phyloP scores from a whole-genome alignment of 2,113 vertebrate genomes.

The Rhynchopsitta pachyrhyncha region DNA sequence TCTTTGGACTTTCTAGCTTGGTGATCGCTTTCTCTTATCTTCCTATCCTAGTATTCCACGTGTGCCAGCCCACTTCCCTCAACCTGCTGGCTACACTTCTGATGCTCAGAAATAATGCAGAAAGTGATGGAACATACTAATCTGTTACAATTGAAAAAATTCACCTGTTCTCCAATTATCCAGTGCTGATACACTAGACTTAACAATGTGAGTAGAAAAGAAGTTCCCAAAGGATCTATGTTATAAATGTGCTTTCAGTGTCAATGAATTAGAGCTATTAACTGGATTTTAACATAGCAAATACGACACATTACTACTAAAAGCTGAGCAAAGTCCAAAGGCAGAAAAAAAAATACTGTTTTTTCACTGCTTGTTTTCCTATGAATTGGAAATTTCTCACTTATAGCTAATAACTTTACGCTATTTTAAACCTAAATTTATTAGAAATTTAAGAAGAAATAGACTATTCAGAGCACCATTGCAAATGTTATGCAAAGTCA shows the following conservation, averaged over 20 bases:
- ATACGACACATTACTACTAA: background rate
- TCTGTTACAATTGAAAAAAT: background rate
- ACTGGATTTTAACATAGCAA: background rate
- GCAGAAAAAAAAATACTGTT: background rate
- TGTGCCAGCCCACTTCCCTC: background rate
- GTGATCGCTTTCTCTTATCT: background rate
- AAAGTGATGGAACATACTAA: background rate
- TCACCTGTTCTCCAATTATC: background rate
- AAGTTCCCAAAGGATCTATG: background rate
- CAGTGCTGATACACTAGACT: background rate
- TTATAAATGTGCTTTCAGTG: background rate
- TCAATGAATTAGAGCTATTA: background rate
- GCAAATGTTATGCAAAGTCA: background rate
- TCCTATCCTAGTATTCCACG: background rate
- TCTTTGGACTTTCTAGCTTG: background rate
- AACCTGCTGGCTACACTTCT: background rate
- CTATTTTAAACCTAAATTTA: conserved; percentile 1
- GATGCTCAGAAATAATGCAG: background rate
- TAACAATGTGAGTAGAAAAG: background rate
- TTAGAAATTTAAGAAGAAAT: background rate
- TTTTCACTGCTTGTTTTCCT: background rate
- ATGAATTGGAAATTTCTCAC: background rate
- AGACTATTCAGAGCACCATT: background rate
- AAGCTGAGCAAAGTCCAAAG: background rate
- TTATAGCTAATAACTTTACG: background rate